These are phyloP conservation scores for Mus spicilegus DNA, from an alignment of 2,113 vertebrate species.

Conservation along the genomic window DNA sequence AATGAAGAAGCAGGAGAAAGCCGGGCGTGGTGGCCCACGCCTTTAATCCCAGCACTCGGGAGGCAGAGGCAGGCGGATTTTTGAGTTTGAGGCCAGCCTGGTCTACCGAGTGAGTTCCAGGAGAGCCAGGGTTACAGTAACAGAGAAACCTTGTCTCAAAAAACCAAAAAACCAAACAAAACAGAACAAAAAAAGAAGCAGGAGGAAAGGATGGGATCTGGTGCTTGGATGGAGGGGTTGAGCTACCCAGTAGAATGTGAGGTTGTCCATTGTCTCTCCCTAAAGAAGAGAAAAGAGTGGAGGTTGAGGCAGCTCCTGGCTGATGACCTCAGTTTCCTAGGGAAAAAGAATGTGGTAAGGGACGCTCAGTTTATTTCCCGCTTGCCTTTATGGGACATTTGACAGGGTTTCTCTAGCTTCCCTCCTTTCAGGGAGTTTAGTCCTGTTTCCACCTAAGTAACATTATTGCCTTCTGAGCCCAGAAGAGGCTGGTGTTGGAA, in stretches of 20 bases:
- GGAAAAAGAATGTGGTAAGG: background rate
- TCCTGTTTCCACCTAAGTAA: background rate
- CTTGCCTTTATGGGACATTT: background rate
- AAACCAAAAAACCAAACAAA: no score
- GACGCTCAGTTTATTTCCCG: background rate
- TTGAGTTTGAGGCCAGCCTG: no score
- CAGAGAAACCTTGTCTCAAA: no score
- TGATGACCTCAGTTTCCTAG: background rate
- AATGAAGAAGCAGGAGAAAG: background rate
- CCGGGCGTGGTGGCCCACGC: no score
- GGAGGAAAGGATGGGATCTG: background rate
- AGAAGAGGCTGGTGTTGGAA: background rate
- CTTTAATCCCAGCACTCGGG: no score
- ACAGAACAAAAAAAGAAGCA: background rate
- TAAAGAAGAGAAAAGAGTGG: background rate
- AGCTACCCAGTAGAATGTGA: no score
- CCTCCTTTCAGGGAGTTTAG: background rate
- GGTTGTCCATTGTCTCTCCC: background rate
- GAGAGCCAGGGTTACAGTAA: no score
- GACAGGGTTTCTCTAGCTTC: background rate
- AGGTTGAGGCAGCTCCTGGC: background rate
- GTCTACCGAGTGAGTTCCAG: no score
- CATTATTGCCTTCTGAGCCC: background rate
- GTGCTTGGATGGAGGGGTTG: background rate
- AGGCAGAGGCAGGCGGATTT: no score